Conservation (phyloP, 2,797 vertebrate genomes). For the Amblyraja radiata region DNA sequence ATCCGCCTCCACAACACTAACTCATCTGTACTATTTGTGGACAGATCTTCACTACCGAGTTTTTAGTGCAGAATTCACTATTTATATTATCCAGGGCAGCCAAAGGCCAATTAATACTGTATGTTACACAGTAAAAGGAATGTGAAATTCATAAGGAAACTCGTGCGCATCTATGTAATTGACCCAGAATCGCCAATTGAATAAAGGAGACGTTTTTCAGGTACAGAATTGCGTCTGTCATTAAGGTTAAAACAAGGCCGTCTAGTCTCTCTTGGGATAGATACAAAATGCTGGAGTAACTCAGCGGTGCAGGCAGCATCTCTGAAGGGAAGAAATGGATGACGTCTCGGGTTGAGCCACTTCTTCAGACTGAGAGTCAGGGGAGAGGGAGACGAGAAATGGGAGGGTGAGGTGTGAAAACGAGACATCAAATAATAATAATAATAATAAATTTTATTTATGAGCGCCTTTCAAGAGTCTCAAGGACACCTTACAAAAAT, state of each 20-base stretch:
- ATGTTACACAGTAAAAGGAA: neutral
- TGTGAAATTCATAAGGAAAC: neutral
- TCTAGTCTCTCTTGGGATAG: accelerated
- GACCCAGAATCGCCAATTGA: conserved; percentile 39
- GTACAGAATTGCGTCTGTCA: conserved; percentile 40
- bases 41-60: neutral
- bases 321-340: too few species aligned
- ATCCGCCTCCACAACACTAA: neutral
- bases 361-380: too few species aligned
- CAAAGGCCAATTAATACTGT: neutral
- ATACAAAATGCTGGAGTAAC: too few species aligned
- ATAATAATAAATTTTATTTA: too few species aligned
- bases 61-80: neutral
- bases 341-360: too few species aligned
- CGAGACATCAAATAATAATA: too few species aligned
- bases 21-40: neutral
- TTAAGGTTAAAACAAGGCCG: conserved; percentile 42
- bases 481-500: too few species aligned
- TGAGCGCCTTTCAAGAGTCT: too few species aligned
- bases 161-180: conserved; percentile 36
- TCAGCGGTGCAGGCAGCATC: too few species aligned
- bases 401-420: too few species aligned
- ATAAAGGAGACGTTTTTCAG: conserved; percentile 40
- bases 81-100: neutral
- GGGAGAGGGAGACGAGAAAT: too few species aligned